phyloP scores from a whole-genome alignment of 1,140 invertebrate genomes.

The Heliconius eleuchia region DNA sequence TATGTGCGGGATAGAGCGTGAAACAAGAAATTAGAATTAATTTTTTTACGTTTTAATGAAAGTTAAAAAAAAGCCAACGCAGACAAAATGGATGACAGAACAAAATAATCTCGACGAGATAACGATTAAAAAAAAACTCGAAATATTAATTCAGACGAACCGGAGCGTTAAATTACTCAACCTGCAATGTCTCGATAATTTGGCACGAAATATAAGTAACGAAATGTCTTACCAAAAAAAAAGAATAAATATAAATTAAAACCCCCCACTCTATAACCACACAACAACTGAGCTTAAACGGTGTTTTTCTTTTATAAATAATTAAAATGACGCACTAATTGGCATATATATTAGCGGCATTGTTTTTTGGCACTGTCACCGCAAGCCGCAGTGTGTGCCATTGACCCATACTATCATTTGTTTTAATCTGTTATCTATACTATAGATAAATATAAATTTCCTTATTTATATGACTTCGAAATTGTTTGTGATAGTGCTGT shows the following conservation, averaged over 20 bases:
- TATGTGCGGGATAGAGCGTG: too few species aligned
- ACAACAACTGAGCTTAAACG: neutral
- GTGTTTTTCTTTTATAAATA: neutral
- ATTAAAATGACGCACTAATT: neutral
- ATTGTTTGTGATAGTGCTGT: neutral
- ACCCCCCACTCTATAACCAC: neutral
- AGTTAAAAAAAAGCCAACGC: too few species aligned
- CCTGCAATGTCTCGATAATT: too few species aligned
- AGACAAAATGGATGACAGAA: too few species aligned
- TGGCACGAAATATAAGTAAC: too few species aligned
- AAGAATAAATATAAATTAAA: neutral
- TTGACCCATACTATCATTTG: neutral
- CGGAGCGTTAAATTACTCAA: too few species aligned
- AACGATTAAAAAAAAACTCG: too few species aligned
- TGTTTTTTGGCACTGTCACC: conserved; percentile 9
- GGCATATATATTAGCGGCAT: neutral
- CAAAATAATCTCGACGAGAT: too few species aligned
- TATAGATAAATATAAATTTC: neutral
- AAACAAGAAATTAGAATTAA: too few species aligned
- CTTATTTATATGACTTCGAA: neutral
- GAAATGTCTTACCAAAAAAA: neutral
- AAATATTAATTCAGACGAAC: too few species aligned
- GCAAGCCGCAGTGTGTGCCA: neutral
- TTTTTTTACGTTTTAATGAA: too few species aligned
- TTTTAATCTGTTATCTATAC: neutral